Evolutionary conservation across 2,888 invertebrate species (phyloP).

Genomic region (Digitonthophagus gazella): DNA sequence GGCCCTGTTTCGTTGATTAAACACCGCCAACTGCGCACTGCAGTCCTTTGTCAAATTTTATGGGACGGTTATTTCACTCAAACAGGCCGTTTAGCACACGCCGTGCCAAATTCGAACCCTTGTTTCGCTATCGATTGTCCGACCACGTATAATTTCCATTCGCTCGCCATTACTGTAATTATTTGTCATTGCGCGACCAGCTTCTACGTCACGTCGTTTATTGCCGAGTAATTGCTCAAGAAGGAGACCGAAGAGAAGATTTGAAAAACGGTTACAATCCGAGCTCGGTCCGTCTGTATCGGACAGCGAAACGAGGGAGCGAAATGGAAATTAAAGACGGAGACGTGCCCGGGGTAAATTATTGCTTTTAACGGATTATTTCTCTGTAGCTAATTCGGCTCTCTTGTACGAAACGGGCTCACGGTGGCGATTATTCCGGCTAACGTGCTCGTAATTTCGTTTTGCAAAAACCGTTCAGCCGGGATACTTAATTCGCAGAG

Average conservation of each 20-base stretch:
- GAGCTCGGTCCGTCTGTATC: not conserved
- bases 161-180: not conserved
- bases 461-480: not conserved
- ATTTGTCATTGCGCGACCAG: not conserved
- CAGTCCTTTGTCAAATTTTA: constrained; percentile 4
- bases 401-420: not conserved
- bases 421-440: not conserved
- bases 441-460: not conserved
- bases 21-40: not conserved
- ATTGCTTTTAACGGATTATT: not conserved
- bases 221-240: not conserved
- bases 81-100: constrained; percentile 5
- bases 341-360: constrained; percentile 13
- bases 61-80: constrained; percentile 13
- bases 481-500: not conserved
- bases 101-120: not conserved
- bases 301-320: constrained; percentile 10
- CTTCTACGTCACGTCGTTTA: not conserved
- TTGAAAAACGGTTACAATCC: constrained; percentile 6
- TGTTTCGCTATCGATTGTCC: not conserved
- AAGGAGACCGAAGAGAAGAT: not conserved
- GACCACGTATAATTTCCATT: not conserved
- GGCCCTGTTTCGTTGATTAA: not conserved
- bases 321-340: constrained; percentile 18
- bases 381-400: not conserved